These are phyloP conservation scores for Polymixis lichenea DNA, from an alignment of 2,888 invertebrate species.

Conservation along the genomic window DNA sequence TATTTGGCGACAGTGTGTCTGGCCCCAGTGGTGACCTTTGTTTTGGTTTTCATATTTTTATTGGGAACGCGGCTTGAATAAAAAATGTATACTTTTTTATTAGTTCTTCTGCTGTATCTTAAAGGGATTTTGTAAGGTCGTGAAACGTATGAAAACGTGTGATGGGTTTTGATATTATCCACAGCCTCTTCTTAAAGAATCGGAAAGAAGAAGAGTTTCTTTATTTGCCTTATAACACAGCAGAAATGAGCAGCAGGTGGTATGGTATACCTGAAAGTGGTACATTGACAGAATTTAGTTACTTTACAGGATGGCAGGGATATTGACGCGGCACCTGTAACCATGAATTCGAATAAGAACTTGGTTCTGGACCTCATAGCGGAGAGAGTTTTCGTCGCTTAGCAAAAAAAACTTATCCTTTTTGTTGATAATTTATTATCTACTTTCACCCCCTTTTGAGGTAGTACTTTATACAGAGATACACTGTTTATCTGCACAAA, in stretches of 20 bases:
- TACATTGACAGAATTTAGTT: background rate
- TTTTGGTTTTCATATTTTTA: conserved; percentile 68
- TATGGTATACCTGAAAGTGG: background rate
- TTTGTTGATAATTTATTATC: too few relatives aligned
- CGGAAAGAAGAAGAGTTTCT: background rate
- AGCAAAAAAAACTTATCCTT: too few relatives aligned
- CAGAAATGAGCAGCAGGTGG: background rate
- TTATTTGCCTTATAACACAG: background rate
- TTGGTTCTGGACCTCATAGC: too few relatives aligned
- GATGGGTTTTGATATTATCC: conserved; percentile 25
- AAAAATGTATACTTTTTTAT: conserved; percentile 59
- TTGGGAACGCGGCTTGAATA: conserved; percentile 63
- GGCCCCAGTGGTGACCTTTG: conserved; percentile 66
- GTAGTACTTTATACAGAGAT: too few relatives aligned
- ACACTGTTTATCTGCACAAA: background rate
- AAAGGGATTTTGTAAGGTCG: conserved; percentile 27
- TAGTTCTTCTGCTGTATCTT: conserved; percentile 45
- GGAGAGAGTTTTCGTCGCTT: too few relatives aligned
- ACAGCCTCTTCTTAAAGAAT: background rate
- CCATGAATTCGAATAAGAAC: too few relatives aligned
- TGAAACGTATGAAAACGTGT: conserved; percentile 32
- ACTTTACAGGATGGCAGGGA: too few relatives aligned
- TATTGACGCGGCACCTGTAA: too few relatives aligned
- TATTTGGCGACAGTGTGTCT: conserved; percentile 76
- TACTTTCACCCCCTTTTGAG: too few relatives aligned